Evolutionary conservation across 2,888 invertebrate genomes (phyloP).

Genomic region (Idaea aversata): DNA sequence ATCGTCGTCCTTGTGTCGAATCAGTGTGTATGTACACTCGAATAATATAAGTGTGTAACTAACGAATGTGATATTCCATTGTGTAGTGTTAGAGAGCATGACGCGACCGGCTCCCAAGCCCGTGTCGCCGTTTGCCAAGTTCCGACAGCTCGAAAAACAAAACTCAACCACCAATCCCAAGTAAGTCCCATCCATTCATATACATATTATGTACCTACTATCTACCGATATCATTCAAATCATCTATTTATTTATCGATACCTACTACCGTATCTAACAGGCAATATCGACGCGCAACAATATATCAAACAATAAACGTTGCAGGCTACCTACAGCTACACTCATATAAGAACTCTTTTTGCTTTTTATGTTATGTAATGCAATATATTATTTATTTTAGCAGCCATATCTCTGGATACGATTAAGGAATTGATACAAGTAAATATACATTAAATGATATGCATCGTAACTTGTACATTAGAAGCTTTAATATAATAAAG

Average conservation of each 20-base stretch:
- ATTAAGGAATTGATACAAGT: conserved; percentile 67
- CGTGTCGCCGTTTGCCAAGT: conserved; percentile 93
- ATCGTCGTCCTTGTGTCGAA: conserved; percentile 4
- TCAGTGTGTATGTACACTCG: conserved; percentile 7
- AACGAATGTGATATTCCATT: conserved; percentile 1
- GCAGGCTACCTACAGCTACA: conserved; percentile 14
- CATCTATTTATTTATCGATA: conserved; percentile 1
- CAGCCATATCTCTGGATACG: conserved; percentile 70
- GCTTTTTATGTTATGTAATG: conserved; percentile 55
- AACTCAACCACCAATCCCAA: conserved; percentile 89
- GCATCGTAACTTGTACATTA: conserved; percentile 58
- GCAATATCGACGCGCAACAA: conserved; percentile 9
- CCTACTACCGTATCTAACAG: conserved; percentile 9
- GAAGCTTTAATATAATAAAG: conserved; percentile 50
- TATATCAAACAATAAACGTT: conserved; percentile 2
- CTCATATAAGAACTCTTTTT: conserved; percentile 34
- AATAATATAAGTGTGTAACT: too few relatives aligned
- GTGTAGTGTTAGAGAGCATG: conserved; percentile 79
- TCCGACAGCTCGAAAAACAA: conserved; percentile 94
- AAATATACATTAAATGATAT: conserved; percentile 59
- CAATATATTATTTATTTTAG: conserved; percentile 65
- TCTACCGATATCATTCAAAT: not conserved
- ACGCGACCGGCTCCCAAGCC: conserved; percentile 81
- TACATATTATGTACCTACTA: too few relatives aligned
- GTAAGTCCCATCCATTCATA: conserved; percentile 73